Conservation (phyloP, 1,140 invertebrate genomes). For the Dreissena polymorpha region DNA sequence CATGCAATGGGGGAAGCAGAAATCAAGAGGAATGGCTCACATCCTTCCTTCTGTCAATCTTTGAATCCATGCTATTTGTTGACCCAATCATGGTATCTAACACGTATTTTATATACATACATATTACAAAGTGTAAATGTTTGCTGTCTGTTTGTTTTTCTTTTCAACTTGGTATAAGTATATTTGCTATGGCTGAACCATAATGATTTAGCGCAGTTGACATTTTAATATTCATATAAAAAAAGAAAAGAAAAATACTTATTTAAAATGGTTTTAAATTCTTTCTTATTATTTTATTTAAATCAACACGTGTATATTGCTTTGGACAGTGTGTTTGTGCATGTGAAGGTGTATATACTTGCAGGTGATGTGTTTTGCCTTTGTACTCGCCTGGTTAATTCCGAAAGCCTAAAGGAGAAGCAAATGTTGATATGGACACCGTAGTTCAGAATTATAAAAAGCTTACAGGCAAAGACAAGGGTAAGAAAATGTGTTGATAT, state of each 20-base stretch:
- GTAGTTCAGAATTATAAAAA: constrained; percentile 27
- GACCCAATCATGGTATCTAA: constrained; percentile 77
- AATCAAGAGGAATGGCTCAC: constrained; percentile 78
- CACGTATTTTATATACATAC: neutral
- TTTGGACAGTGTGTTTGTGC: too few relatives aligned
- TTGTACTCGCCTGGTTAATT: constrained; percentile 81
- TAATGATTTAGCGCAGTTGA: too few relatives aligned
- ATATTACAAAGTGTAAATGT: too few relatives aligned
- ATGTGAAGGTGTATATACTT: constrained; percentile 12
- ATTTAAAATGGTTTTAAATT: too few relatives aligned
- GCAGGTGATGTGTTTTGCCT: constrained; percentile 80
- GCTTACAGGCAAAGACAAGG: constrained; percentile 7
- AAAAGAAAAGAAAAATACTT: too few relatives aligned
- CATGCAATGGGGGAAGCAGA: constrained; percentile 79
- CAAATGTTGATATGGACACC: constrained; percentile 15
- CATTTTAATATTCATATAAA: too few relatives aligned
- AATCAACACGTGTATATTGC: too few relatives aligned
- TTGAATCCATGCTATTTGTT: constrained; percentile 78
- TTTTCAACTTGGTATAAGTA: too few relatives aligned
- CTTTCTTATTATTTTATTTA: too few relatives aligned
- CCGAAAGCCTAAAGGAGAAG: constrained; percentile 1
- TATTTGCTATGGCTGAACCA: too few relatives aligned
- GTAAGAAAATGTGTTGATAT: neutral
- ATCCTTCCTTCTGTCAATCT: constrained; percentile 77
- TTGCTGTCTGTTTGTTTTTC: too few relatives aligned